Evolutionary conservation across 1,140 invertebrate genomes (phyloP).

Genomic region (Hermatobates lingyangjiaoensis): DNA sequence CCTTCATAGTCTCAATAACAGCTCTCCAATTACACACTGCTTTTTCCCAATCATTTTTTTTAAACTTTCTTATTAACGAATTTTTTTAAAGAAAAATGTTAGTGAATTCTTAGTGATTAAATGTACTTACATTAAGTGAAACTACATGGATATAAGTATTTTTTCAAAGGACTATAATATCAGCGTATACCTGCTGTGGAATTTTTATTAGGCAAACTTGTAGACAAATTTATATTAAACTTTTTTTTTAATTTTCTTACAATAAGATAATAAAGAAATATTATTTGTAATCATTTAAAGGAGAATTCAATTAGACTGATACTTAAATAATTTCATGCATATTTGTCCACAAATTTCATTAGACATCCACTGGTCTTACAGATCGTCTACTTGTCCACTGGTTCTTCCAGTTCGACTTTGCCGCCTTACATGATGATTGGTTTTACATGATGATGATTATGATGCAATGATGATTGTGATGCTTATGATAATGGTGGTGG

Average conservation of each 20-base stretch:
- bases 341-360: conserved; percentile 8
- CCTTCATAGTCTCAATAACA: no score
- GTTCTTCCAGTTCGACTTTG: conserved; percentile 34
- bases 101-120: no score
- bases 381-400: conserved; percentile 18
- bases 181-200: background rate
- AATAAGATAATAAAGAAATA: no score
- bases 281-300: no score
- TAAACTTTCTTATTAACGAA: no score
- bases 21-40: no score
- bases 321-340: background rate
- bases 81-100: no score
- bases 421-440: conserved; percentile 13
- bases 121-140: no score
- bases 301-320: no score
- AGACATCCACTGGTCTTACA: conserved; percentile 13
- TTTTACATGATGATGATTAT: background rate
- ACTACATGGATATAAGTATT: background rate
- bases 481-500: no score
- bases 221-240: background rate
- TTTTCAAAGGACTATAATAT: background rate
- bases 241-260: background rate
- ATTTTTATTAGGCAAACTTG: background rate
- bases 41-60: no score
- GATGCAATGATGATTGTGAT: background rate